A percentile compares a stretch with the other conserved stretches of the same genome.
Evolutionary conservation across 2,888 invertebrate species (phyloP).

Genomic region (Drosophila cracens): DNA sequence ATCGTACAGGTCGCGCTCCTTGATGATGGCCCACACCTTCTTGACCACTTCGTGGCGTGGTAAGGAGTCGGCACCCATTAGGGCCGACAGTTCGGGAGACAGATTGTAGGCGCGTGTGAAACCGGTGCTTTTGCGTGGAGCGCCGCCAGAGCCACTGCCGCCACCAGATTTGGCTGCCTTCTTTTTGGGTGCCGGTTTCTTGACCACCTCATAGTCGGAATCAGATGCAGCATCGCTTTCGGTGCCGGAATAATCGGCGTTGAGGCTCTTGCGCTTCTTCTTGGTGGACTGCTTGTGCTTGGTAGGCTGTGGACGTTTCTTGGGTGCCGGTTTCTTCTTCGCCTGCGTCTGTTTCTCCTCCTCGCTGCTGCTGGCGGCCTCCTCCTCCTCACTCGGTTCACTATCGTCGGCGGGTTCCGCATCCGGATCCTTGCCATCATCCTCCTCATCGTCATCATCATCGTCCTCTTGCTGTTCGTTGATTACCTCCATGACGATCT

Average conservation of each 20-base stretch:
- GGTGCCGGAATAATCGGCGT: constrained; percentile 80
- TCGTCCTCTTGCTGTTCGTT: constrained; percentile 85
- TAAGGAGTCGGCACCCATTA: constrained; percentile 92
- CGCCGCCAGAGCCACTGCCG: constrained; percentile 81
- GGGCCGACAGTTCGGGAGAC: constrained; percentile 93
- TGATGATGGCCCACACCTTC: constrained; percentile 95
- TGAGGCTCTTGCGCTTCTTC: constrained; percentile 82
- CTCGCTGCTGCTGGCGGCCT: constrained; percentile 70
- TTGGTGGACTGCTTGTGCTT: constrained; percentile 81
- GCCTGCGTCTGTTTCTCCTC: constrained; percentile 66
- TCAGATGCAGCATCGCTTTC: constrained; percentile 82
- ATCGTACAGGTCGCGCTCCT: constrained; percentile 94
- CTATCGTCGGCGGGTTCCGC: constrained; percentile 85
- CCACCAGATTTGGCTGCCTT: constrained; percentile 57
- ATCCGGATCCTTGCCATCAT: constrained; percentile 85
- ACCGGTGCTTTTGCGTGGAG: constrained; percentile 88
- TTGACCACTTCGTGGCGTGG: constrained; percentile 96
- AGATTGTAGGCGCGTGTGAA: constrained; percentile 94
- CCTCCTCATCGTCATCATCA: constrained; percentile 85
- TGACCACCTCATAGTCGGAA: constrained; percentile 82
- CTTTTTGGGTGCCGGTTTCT: constrained; percentile 73
- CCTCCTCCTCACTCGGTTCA: constrained; percentile 81
- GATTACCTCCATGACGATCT: constrained; percentile 91
- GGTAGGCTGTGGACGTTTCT: constrained; percentile 82
- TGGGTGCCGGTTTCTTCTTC: constrained; percentile 70